A percentile compares a stretch with the other conserved stretches of the same genome.
Evolutionary conservation across 1,140 invertebrate genomes (phyloP).

Genomic region (Zaprionus africanus): DNA sequence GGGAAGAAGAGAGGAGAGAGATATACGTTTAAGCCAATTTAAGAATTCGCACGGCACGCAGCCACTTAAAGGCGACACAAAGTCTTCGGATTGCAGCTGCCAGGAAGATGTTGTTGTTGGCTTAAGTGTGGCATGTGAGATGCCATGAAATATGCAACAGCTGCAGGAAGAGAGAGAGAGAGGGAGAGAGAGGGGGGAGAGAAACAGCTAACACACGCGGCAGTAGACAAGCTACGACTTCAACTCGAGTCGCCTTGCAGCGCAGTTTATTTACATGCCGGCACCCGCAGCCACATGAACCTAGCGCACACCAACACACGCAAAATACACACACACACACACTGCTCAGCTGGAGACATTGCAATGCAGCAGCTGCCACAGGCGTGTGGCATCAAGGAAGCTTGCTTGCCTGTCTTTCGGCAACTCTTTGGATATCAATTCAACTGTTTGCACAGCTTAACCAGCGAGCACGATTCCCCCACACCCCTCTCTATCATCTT

Average conservation of each 20-base stretch:
- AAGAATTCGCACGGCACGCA: slow-evolving; percentile 58
- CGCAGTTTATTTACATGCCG: slow-evolving; percentile 42
- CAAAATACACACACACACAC: not conserved
- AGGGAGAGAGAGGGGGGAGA: not conserved
- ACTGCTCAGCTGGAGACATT: not conserved
- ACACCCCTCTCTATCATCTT: not conserved
- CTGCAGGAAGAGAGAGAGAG: not conserved
- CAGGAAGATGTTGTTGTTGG: slow-evolving; percentile 55
- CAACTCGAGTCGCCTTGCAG: not conserved
- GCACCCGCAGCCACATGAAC: slow-evolving; percentile 15
- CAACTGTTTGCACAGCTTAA: slow-evolving; percentile 35
- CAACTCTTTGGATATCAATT: slow-evolving; percentile 25
- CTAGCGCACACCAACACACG: slow-evolving; percentile 7
- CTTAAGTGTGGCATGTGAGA: slow-evolving; percentile 69
- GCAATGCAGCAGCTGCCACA: slow-evolving; percentile 23
- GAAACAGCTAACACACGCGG: not conserved
- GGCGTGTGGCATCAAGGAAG: not conserved
- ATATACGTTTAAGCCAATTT: slow-evolving; percentile 61
- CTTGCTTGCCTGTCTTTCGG: not conserved
- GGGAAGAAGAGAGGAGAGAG: not conserved
- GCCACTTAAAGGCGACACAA: slow-evolving; percentile 45
- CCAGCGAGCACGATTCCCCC: not conserved
- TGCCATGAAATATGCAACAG: slow-evolving; percentile 72
- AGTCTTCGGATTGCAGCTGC: slow-evolving; percentile 19
- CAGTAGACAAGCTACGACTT: slow-evolving; percentile 1